Evolutionary conservation across 1,140 invertebrate species (phyloP), one percentile per base, ranked within the genome.

Genomic region (Chrysopa pallens): DNA sequence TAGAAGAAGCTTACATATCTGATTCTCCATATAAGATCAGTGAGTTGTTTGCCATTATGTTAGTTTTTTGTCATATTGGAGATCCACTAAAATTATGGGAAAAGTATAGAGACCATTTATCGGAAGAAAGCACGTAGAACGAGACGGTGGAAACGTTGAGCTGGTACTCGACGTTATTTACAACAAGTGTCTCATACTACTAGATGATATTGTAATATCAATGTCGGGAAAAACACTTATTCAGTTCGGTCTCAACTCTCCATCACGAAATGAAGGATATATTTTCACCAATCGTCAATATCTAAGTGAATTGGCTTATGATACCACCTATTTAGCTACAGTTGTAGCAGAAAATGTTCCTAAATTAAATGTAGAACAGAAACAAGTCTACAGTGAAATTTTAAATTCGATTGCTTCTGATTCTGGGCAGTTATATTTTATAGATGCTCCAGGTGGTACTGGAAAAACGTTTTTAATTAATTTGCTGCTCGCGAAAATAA

Each of bases 111-210:
- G 50, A 56, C 50, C 33, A 49, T 33, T 56, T 58, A 50, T 49
- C 43, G 52, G 54, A 54, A 8, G 54, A 56, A 53, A 44, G 55
- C 36, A 50, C 51, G 38, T 53, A 37, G 53, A 52, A 29, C n/a
- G 15, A 44, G 11, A 28, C 45, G 45, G 29, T 11, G 11, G 28
- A 36, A 44, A 50, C 45, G 12, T 35, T n/a, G 38, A 43, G 36
- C 42, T 49, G 46, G 36, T 51, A 11, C 50, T 8, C 39, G 49
- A 49, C 48, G 51, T 59, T 51, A 60, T 61, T 45, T 52, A 61
- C 48, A 61, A 58, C 46, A 50, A 57, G 37, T 46, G 52, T 53
- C 58, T 61, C 51, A 54, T 62, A 44, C 23, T 44, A 17, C 57
- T 61, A 46, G 55, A 60, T 46, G 55, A 56, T 46, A 50, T 54